A percentile compares a stretch with the other conserved stretches of the same genome.
Evolutionary conservation across 30 jellyfish, hydroid and myxozoan genomes (phyloP).

Genomic region (Hydractinia symbiolongicarpus): DNA sequence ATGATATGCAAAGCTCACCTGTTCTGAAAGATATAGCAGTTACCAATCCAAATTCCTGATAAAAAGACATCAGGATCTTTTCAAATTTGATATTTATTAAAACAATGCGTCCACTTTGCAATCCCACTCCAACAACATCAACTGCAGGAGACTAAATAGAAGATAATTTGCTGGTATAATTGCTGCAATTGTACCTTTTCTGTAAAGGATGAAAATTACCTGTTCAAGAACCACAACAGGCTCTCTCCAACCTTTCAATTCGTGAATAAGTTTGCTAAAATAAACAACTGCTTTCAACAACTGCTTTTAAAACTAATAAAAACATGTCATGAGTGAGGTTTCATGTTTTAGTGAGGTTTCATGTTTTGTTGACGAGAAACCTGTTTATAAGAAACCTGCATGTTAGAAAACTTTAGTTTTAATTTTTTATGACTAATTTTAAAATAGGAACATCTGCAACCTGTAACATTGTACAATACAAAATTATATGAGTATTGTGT

Average conservation of each 20-base stretch:
- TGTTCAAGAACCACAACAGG: slow-evolving; percentile 68
- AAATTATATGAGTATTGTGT: too few species aligned
- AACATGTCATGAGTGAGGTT: too few species aligned
- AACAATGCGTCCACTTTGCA: slow-evolving; percentile 59
- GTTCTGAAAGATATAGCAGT: slow-evolving; percentile 83
- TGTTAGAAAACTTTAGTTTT: too few species aligned
- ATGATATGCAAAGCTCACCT: slow-evolving; percentile 39
- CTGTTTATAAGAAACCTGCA: too few species aligned
- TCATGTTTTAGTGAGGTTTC: too few species aligned
- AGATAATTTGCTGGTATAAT: not conserved
- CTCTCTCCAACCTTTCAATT: slow-evolving; percentile 84
- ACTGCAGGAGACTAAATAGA: slow-evolving; percentile 83
- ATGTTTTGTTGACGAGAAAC: too few species aligned
- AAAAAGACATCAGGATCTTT: slow-evolving; percentile 52
- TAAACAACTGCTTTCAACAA: not conserved
- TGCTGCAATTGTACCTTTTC: not conserved
- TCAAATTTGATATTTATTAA: slow-evolving; percentile 74
- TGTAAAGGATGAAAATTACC: slow-evolving; percentile 36
- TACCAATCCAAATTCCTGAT: slow-evolving; percentile 90
- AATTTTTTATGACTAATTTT: too few species aligned
- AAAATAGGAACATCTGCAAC: too few species aligned
- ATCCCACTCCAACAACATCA: slow-evolving; percentile 87
- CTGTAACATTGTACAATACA: too few species aligned
- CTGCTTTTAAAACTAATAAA: not conserved
- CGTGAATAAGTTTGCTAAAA: slow-evolving; percentile 56